phyloP scores from a whole-genome alignment of 2,797 vertebrate genomes.

The Pangasius larnaudii region DNA sequence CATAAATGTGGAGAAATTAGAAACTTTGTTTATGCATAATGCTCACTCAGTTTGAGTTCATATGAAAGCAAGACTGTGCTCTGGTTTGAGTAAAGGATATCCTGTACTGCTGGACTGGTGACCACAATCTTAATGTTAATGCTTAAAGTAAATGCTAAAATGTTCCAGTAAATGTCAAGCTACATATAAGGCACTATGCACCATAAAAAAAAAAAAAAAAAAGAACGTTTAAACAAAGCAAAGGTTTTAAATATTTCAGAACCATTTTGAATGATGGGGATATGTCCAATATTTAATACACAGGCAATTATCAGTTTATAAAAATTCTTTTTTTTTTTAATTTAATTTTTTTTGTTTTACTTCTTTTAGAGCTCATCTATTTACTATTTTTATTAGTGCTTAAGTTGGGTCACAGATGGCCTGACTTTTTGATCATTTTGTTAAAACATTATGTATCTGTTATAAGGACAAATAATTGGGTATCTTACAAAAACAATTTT shows the following conservation, averaged over 20 bases:
- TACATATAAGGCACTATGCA: not conserved
- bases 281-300: not conserved
- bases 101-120: constrained; percentile 69
- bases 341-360: no score
- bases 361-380: not conserved
- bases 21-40: not conserved
- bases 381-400: not conserved
- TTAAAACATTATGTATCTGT: not conserved
- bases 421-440: not conserved
- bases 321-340: not conserved
- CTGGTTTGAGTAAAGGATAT: constrained; percentile 61
- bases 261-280: not conserved
- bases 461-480: not conserved
- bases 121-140: constrained; percentile 63
- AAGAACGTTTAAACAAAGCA: not conserved
- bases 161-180: constrained; percentile 8
- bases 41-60: not conserved
- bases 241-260: not conserved
- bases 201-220: not conserved
- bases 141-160: constrained; percentile 67
- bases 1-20: not conserved
- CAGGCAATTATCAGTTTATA: not conserved
- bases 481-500: not conserved
- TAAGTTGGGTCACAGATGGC: not conserved
- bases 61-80: not conserved